A percentile compares a stretch with the other conserved stretches of the same genome.
These are phyloP conservation scores for Sphaerophoria rueppellii DNA, from an alignment of 2,888 invertebrate species.

Conservation along the genomic window DNA sequence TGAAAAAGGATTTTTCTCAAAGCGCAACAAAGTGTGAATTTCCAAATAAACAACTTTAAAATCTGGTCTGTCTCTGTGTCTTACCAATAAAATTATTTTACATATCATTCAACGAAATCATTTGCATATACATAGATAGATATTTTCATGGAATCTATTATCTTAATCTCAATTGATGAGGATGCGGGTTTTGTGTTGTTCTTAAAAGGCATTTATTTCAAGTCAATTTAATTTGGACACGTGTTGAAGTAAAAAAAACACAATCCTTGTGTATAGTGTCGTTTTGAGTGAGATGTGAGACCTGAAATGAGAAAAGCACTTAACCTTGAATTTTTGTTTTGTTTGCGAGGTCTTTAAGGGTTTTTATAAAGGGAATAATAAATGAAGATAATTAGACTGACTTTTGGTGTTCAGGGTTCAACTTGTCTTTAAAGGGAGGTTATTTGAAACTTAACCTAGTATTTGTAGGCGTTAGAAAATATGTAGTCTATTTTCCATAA, in stretches of 20 bases:
- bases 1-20: slow-evolving; percentile 1
- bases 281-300: too few relatives aligned
- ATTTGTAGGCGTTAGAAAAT: too few relatives aligned
- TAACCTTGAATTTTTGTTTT: background rate
- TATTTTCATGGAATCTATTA: too few relatives aligned
- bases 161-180: background rate
- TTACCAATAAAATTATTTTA: too few relatives aligned
- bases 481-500: too few relatives aligned
- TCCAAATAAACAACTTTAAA: slow-evolving; percentile 8
- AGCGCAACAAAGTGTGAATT: slow-evolving; percentile 18
- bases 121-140: too few relatives aligned
- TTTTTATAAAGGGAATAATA: background rate
- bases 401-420: too few relatives aligned
- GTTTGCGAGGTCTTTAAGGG: too few relatives aligned
- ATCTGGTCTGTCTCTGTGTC: too few relatives aligned
- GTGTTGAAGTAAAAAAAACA: background rate
- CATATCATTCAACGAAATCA: too few relatives aligned
- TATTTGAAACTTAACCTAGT: too few relatives aligned
- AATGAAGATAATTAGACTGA: background rate
- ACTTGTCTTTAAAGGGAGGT: too few relatives aligned
- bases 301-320: background rate
- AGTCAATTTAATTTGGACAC: background rate
- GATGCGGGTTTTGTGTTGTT: background rate
- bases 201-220: background rate
- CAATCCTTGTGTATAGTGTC: background rate